Conservation (phyloP, 30 jellyfish, hydroid and myxozoan genomes). For the Aurelia sp. region DNA sequence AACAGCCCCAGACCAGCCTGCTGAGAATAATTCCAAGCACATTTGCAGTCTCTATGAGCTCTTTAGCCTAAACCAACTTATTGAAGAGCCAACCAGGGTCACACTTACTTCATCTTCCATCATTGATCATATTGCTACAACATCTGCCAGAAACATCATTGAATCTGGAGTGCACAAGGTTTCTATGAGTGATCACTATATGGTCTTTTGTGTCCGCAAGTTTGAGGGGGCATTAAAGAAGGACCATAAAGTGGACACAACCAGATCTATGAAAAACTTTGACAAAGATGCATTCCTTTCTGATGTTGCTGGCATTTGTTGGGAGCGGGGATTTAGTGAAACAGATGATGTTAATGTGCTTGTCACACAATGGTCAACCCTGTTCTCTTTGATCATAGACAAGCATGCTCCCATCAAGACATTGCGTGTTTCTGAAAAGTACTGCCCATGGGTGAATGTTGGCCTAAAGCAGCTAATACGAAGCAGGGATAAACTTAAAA, state of each 20-base stretch:
- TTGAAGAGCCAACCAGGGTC: slow-evolving; percentile 36
- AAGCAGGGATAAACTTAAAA: too few relatives aligned
- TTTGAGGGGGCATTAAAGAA: neutral
- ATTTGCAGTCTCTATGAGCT: slow-evolving; percentile 5
- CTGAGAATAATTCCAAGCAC: neutral
- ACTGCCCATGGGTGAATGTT: too few relatives aligned
- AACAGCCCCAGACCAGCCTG: neutral
- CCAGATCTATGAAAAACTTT: neutral
- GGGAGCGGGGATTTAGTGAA: too few relatives aligned
- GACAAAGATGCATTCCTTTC: too few relatives aligned
- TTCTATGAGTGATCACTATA: neutral
- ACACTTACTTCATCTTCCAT: slow-evolving; percentile 12
- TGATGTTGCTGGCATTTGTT: too few relatives aligned
- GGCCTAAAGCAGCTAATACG: too few relatives aligned
- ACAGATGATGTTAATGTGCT: too few relatives aligned
- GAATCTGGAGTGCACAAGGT: neutral
- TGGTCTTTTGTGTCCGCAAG: slow-evolving; percentile 4
- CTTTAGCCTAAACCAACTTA: slow-evolving; percentile 5
- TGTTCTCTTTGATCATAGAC: too few relatives aligned
- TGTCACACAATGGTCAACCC: too few relatives aligned
- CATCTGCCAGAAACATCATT: slow-evolving; percentile 26
- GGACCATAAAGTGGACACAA: neutral
- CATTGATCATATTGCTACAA: slow-evolving; percentile 37
- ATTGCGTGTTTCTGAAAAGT: too few relatives aligned
- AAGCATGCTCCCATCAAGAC: too few relatives aligned